Conservation (phyloP, 2,113 vertebrate species). For the Petrocephalus zakoni region DNA sequence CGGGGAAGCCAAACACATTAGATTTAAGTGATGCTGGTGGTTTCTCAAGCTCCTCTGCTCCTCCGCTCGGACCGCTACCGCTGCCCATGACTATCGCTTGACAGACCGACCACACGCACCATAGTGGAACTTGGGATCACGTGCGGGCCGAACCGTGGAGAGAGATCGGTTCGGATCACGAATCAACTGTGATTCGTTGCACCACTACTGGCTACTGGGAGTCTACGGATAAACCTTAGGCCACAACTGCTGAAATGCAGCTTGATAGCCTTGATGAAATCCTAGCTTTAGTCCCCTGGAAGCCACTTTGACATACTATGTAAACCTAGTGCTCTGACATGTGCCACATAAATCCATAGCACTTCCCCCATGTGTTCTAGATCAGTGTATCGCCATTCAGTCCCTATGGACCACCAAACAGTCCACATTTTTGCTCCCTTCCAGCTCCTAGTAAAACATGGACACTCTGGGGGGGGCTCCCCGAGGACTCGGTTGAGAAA, state of each 20-base stretch:
- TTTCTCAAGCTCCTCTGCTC: no score
- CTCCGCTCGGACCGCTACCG: no score
- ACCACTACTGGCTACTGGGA: background rate
- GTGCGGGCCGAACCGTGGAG: no score
- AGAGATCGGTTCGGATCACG: no score
- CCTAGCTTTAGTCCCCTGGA: background rate
- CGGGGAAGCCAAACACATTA: no score
- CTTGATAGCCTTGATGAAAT: background rate
- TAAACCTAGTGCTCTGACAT: background rate
- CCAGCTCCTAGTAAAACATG: background rate
- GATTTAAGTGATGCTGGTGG: no score
- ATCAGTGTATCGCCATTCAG: background rate
- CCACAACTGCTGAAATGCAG: background rate
- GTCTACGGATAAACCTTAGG: background rate
- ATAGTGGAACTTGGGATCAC: no score
- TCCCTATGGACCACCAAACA: background rate
- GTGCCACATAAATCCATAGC: background rate
- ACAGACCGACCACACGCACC: no score
- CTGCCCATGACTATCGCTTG: no score
- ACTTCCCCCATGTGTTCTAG: background rate
- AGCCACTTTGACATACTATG: background rate
- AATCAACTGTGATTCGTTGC: no score
- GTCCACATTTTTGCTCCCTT: background rate
- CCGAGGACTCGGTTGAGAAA: background rate
- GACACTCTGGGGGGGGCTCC: background rate